phyloP scores from a whole-genome alignment of 37 sponge, comb jelly and placozoan species.

The Theonella swinhoei region DNA sequence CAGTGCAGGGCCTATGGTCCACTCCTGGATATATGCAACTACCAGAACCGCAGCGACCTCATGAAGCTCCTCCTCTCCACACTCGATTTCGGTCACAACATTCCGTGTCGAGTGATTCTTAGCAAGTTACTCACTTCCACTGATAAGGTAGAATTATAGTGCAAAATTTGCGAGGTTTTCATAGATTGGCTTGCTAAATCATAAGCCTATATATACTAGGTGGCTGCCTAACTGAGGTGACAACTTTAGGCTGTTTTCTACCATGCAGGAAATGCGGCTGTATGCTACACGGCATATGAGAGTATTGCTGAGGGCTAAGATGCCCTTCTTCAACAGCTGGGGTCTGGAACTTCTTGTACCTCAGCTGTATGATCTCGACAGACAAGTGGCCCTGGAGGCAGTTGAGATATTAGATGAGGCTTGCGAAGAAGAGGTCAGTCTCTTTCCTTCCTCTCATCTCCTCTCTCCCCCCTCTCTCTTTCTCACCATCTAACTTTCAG shows the following conservation, averaged over 20 bases:
- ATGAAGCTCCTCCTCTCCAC: conserved; percentile 67
- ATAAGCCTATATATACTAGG: background rate
- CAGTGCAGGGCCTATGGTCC: conserved; percentile 69
- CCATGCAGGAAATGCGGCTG: conserved; percentile 50
- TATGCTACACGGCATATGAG: conserved; percentile 81
- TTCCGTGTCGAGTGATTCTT: conserved; percentile 61
- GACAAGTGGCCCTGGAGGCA: conserved; percentile 67
- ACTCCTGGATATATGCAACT: conserved; percentile 66
- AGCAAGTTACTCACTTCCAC: conserved; percentile 63
- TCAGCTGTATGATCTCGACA: conserved; percentile 85
- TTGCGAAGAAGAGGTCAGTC: conserved; percentile 80
- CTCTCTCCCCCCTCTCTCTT: background rate
- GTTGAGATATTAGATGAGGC: conserved; percentile 90
- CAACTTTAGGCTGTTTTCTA: no score
- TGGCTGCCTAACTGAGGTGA: no score
- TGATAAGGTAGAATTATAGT: conserved; percentile 23
- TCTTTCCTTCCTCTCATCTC: background rate
- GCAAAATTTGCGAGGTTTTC: background rate
- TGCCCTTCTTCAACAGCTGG: conserved; percentile 84
- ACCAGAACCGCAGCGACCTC: conserved; percentile 54
- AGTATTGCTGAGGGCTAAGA: conserved; percentile 69
- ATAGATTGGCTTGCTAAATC: no score
- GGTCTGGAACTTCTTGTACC: conserved; percentile 79
- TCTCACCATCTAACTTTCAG: background rate
- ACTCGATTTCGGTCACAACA: conserved; percentile 67